phyloP scores from a whole-genome alignment of 1,140 invertebrate genomes.

The Leptopilina boulardi region DNA sequence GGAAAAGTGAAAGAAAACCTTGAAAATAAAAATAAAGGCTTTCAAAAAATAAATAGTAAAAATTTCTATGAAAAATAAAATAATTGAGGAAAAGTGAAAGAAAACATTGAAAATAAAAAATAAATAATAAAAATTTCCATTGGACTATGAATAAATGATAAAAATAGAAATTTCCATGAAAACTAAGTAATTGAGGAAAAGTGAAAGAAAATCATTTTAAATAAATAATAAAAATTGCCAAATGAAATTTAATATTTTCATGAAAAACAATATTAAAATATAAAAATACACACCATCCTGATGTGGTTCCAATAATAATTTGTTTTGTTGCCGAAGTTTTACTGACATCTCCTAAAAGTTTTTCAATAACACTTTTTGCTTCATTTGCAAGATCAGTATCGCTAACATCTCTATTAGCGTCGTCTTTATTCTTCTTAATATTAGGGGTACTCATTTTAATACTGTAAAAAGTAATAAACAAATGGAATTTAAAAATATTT shows the following conservation, averaged over 20 bases:
- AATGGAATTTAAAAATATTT: not conserved
- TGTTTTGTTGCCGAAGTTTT: slow-evolving; percentile 91
- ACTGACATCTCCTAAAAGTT: slow-evolving; percentile 85
- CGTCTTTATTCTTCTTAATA: slow-evolving; percentile 66
- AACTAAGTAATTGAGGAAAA: no score
- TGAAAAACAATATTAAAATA: not conserved
- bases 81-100: no score
- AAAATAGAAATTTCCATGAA: no score
- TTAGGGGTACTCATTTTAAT: slow-evolving; percentile 66
- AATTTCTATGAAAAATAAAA: no score
- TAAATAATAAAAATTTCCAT: no score
- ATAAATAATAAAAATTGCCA: not conserved
- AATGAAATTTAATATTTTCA: not conserved
- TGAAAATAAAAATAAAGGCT: no score
- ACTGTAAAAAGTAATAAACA: slow-evolving; percentile 50
- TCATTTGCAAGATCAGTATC: slow-evolving; percentile 78
- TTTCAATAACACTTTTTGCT: slow-evolving; percentile 83
- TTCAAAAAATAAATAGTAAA: no score
- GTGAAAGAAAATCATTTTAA: slow-evolving; percentile 35
- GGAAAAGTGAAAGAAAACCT: no score
- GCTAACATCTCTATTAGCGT: slow-evolving; percentile 69
- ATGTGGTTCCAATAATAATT: slow-evolving; percentile 88
- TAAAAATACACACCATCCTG: slow-evolving; percentile 85
- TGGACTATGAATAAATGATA: no score
- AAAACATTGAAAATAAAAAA: no score